These are phyloP conservation scores for Phylloscopus trochiloides DNA, from an alignment of 2,113 vertebrate species.

Conservation along the genomic window DNA sequence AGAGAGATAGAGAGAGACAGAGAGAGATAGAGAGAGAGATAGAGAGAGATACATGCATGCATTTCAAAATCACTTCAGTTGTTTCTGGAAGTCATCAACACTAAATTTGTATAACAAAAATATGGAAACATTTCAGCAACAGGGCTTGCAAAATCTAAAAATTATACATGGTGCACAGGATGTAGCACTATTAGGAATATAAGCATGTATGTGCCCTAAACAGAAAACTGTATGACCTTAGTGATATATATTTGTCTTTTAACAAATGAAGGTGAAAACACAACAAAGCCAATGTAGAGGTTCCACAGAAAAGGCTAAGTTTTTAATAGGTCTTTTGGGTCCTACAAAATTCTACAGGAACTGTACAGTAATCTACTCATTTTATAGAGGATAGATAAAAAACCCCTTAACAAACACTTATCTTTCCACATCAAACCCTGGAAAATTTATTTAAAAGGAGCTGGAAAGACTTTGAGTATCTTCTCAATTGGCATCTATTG, in stretches of 20 bases:
- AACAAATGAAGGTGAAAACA: background rate
- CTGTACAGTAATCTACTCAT: background rate
- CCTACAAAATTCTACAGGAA: background rate
- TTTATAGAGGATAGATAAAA: background rate
- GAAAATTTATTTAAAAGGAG: background rate
- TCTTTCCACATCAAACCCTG: background rate
- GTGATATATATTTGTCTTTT: background rate
- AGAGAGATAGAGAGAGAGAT: too few species aligned
- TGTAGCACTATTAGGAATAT: background rate
- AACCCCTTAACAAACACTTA: rapidly evolving
- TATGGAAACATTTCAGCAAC: background rate
- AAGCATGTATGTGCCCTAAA: background rate
- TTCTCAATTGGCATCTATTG: background rate
- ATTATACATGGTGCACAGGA: background rate
- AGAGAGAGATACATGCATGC: background rate
- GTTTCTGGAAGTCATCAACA: background rate
- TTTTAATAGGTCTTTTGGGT: background rate
- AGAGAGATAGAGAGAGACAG: background rate
- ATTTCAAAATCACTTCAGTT: background rate
- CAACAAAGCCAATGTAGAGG: background rate
- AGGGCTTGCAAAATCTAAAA: background rate
- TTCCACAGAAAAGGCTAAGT: background rate
- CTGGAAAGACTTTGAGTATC: background rate
- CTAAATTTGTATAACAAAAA: background rate
- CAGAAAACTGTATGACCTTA: background rate